Base-by-base conservation (phyloP, 1,140 invertebrate species). In the Caenorhabditis tropicalis region DNA sequence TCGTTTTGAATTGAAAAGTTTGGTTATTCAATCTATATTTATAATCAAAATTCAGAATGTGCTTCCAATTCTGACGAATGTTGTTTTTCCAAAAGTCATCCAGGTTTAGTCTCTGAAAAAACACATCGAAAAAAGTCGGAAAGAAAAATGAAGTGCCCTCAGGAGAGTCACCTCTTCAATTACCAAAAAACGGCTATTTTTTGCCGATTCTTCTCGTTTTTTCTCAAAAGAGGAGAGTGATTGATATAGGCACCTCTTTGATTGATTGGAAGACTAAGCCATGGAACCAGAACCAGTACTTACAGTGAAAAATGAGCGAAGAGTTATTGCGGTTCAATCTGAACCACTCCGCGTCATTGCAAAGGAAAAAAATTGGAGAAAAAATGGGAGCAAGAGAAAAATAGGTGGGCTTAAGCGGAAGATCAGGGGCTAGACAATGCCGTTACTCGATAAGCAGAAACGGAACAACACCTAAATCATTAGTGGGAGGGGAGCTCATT, bases 171-270 rank as follows among this genome's bases (percentile, higher is more conserved):
- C 58, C 33, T 65, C 58, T 65, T 65, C 58, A 65, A 65, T 65
- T 65, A 65, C 58, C 29, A 65, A 65, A 65, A 65, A 65, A 65
- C 15, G 58, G 29, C 15, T 36, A 0, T 74, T 43, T 43, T 46
- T 46, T 31, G n/a, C n/a, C n/a, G 6, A 36, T 27, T 74, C 10
- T 24, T 74, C 27, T 74, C 36, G 2, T 27, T 46, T 46, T 43
- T n/a, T 43, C n/a, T 16, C 19, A 10, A 7, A 56, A 56, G 29
- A 27, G 29, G 43, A 36, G 33, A 74, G 65, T 74, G 65, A 74
- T 74, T 74, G 65, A 74, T 74, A 46, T 43, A 74, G 65, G 65
- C 65, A 74, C 36, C 36, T 43, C 65, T 74, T 74, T 74, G 65
- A 74, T 74, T 74, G 33, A 74, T 74, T 74, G 15, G 36, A 21